Conservation (phyloP, 2,888 invertebrate genomes). For the Limnephilus auricula region DNA sequence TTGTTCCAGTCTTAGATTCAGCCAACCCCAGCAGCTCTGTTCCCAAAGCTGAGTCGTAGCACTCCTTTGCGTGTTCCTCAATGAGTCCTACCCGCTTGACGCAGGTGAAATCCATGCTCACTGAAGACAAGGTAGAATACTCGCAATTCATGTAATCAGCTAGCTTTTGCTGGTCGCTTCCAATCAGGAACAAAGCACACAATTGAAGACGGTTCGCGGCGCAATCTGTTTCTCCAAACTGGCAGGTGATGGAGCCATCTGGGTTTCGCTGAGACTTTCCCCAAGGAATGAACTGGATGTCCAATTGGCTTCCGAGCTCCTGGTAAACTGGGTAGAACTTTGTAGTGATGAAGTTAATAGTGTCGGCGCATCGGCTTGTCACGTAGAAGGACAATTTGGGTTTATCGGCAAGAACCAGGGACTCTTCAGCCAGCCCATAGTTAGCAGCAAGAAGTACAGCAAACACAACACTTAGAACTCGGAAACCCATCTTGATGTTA, state of each 20-base stretch:
- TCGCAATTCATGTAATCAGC: conserved; percentile 74
- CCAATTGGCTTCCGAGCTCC: conserved; percentile 71
- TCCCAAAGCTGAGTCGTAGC: conserved; percentile 55
- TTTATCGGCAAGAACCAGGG: conserved; percentile 7
- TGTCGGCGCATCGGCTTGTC: conserved; percentile 72
- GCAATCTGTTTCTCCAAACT: conserved; percentile 72
- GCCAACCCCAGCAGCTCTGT: conserved; percentile 70
- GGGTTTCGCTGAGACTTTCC: conserved; percentile 70
- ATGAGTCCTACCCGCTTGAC: conserved; percentile 70
- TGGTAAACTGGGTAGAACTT: conserved; percentile 70
- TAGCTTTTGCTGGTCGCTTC: conserved; percentile 44
- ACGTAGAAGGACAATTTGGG: conserved; percentile 67
- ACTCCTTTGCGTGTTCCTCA: conserved; percentile 67
- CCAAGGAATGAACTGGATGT: conserved; percentile 75
- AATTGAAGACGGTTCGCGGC: conserved; percentile 74
- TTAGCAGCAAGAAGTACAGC: neutral
- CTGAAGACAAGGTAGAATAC: conserved; percentile 69
- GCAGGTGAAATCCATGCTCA: conserved; percentile 71
- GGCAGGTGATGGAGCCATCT: conserved; percentile 70
- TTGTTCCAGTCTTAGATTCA: conserved; percentile 69
- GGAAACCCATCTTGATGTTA: conserved; percentile 9
- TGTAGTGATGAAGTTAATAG: conserved; percentile 70
- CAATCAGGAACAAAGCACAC: conserved; percentile 70
- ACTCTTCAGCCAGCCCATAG: neutral
- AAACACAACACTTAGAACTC: conserved; percentile 3